These are phyloP conservation scores for Semnornis frantzii DNA, from an alignment of 2,113 vertebrate species.

Conservation along the genomic window DNA sequence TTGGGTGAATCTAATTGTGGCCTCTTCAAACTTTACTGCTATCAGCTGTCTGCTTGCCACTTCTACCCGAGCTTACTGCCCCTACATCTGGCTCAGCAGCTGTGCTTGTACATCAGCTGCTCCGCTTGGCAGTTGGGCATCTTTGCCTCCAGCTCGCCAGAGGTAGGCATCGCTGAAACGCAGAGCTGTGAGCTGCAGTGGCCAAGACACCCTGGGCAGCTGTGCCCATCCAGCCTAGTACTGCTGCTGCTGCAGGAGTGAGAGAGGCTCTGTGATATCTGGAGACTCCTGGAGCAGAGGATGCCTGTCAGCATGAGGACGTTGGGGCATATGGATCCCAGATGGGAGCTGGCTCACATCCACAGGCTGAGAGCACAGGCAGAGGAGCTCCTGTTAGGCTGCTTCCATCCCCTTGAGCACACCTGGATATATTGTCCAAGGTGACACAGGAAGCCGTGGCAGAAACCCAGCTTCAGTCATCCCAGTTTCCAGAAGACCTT, in stretches of 20 bases:
- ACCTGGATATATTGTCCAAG: not conserved
- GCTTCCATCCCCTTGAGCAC: not conserved
- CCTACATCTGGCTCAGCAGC: conserved; percentile 49
- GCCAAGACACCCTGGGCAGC: not conserved
- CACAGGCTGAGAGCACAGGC: not conserved
- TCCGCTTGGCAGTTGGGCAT: not conserved
- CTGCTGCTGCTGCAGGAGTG: not conserved
- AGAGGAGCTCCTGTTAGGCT: not conserved
- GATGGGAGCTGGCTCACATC: not conserved
- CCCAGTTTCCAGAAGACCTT: not conserved
- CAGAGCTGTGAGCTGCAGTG: not conserved
- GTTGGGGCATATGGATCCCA: conserved; percentile 1
- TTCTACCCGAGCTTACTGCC: conserved; percentile 15
- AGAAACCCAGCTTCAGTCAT: not conserved
- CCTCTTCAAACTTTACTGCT: conserved; percentile 66
- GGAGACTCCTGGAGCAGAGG: not conserved
- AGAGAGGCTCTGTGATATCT: not conserved
- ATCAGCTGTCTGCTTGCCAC: conserved; percentile 42
- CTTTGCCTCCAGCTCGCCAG: not conserved
- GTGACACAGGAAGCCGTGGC: not conserved
- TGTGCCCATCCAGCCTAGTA: not conserved
- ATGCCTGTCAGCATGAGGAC: not conserved
- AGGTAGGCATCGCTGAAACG: not conserved
- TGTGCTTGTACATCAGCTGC: conserved; percentile 13
- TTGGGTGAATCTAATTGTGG: conserved; percentile 48